A percentile compares a stretch with the other conserved stretches of the same genome.
Conservation (phyloP, 2,797 vertebrate genomes). For the Craterocephalus amniculus region DNA sequence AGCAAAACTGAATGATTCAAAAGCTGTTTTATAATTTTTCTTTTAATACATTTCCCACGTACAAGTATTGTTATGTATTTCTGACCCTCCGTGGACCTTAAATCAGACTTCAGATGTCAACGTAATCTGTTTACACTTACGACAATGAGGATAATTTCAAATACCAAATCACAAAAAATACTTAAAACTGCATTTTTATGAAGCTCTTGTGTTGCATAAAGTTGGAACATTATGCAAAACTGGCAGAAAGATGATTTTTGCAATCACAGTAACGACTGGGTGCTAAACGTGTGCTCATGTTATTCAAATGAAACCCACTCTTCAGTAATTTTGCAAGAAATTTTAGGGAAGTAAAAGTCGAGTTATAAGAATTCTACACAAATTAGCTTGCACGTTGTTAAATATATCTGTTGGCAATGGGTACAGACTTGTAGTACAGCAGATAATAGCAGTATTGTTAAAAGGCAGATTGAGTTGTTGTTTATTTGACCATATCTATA, state of each 20-base stretch:
- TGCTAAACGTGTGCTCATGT: not conserved
- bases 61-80: not conserved
- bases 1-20: not conserved
- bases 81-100: not conserved
- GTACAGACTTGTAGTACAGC: not conserved
- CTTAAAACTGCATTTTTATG: constrained; percentile 35
- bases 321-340: not conserved
- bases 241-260: constrained; percentile 24
- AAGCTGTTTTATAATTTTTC: constrained; percentile 3
- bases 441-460: not conserved
- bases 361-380: not conserved
- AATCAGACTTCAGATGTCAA: not conserved
- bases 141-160: constrained; percentile 21
- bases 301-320: not conserved
- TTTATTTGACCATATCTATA: not conserved
- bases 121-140: not conserved
- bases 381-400: not conserved
- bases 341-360: not conserved
- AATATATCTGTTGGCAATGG: constrained; percentile 4
- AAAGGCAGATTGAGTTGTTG: not conserved
- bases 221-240: constrained; percentile 42
- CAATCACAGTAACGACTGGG: constrained; percentile 9
- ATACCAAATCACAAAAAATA: constrained; percentile 19
- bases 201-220: constrained; percentile 9
- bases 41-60: constrained; percentile 8